Percentiles rank a stretch among this genome's conserved stretches.
Evolutionary conservation across 2,888 invertebrate species (phyloP).

Genomic region (Cremastobaeus sp.): DNA sequence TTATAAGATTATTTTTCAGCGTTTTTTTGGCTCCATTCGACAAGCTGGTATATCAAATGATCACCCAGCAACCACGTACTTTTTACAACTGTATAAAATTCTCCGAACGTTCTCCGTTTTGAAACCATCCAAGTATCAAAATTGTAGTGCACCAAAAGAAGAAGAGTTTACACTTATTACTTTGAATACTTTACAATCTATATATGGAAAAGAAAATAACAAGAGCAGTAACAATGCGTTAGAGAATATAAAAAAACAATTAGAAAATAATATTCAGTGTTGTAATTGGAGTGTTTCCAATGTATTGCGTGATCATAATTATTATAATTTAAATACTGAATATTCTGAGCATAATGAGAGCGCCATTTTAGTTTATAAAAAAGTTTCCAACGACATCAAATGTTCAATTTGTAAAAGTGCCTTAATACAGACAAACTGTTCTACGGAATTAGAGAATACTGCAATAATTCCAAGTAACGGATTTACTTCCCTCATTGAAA

Average conservation of each 20-base stretch:
- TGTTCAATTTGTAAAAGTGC: conserved; percentile 11
- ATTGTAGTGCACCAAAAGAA: neutral
- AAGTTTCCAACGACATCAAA: conserved; percentile 1
- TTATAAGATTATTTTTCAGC: too few species aligned
- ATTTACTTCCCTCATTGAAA: neutral
- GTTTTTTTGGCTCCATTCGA: conserved; percentile 12
- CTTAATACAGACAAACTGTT: neutral
- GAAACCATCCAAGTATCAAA: conserved; percentile 13
- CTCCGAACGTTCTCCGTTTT: neutral
- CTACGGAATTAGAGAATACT: neutral
- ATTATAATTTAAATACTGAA: too few species aligned
- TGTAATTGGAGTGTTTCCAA: neutral
- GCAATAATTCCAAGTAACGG: conserved; percentile 4
- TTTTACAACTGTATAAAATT: conserved; percentile 5
- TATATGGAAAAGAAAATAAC: neutral
- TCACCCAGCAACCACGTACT: neutral
- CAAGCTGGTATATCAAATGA: conserved; percentile 1
- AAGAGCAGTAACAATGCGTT: neutral
- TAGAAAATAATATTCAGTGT: neutral
- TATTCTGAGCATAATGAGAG: too few species aligned
- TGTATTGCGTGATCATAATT: neutral
- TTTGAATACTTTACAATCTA: neutral
- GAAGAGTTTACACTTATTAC: neutral
- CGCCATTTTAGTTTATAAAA: too few species aligned
- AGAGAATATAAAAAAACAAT: neutral